Evolutionary conservation across 1,140 invertebrate species (phyloP).

Genomic region (Frieseomelitta varia): DNA sequence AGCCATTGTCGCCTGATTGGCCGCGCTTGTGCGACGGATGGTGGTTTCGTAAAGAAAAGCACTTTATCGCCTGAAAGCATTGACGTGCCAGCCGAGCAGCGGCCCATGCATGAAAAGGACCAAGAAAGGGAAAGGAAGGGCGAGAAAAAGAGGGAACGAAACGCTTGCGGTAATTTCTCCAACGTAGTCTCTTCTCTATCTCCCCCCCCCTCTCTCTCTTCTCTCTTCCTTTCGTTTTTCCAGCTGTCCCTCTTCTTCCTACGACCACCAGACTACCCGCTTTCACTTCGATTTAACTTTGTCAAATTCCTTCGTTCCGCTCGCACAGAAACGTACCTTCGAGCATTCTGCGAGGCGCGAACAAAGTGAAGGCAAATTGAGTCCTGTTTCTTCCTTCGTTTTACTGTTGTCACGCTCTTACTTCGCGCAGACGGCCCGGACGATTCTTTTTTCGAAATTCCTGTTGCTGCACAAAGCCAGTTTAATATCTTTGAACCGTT

Average conservation of each 20-base stretch:
- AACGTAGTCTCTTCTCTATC: neutral
- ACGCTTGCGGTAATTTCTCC: constrained; percentile 68
- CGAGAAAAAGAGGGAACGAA: constrained; percentile 54
- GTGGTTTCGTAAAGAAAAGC: constrained; percentile 75
- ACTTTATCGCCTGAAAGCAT: constrained; percentile 74
- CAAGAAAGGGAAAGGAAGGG: constrained; percentile 1
- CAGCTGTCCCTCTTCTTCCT: constrained; percentile 18
- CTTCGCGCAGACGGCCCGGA: too few relatives aligned
- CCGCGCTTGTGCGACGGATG: constrained; percentile 77
- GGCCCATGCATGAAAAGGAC: constrained; percentile 45
- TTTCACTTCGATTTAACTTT: constrained; percentile 57
- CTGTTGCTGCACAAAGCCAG: too few relatives aligned
- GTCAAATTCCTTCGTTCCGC: constrained; percentile 55
- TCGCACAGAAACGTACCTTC: constrained; percentile 36
- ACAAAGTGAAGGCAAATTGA: constrained; percentile 42
- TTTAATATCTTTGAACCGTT: neutral
- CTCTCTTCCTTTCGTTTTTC: constrained; percentile 10
- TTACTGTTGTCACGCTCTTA: neutral
- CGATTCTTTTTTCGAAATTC: neutral
- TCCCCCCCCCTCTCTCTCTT: constrained; percentile 7
- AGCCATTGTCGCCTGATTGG: constrained; percentile 81
- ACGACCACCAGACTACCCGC: constrained; percentile 15
- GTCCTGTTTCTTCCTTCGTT: constrained; percentile 22
- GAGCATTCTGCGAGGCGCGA: constrained; percentile 44
- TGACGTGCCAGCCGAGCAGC: constrained; percentile 54